Conservation (phyloP, 2,113 vertebrate species). For the Salvelinus sp. region DNA sequence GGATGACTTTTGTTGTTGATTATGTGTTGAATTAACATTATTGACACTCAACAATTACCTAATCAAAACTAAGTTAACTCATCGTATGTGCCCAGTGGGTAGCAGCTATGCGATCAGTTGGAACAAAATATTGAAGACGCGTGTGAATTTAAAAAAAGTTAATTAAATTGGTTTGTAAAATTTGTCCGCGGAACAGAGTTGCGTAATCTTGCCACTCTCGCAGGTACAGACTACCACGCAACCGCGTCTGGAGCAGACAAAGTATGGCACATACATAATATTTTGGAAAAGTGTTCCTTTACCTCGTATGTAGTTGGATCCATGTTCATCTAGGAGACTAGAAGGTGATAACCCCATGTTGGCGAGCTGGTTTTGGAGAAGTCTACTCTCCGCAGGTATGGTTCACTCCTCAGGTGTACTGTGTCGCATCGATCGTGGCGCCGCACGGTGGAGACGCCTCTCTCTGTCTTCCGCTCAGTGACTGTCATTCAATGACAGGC, state of each 20-base stretch:
- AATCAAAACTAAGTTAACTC: no score
- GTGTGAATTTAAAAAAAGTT: neutral
- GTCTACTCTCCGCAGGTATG: constrained; percentile 39
- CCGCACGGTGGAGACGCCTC: neutral
- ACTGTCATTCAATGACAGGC: constrained; percentile 25
- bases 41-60: no score
- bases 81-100: no score
- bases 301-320: constrained; percentile 85
- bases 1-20: no score
- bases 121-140: neutral
- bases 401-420: constrained; percentile 44
- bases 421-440: constrained; percentile 11
- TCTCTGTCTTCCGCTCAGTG: neutral
- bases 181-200: neutral
- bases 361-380: constrained; percentile 12
- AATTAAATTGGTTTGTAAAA: neutral
- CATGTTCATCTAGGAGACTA: constrained; percentile 84
- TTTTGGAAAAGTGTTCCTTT: constrained; percentile 15
- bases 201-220: rapidly evolving
- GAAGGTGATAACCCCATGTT: constrained; percentile 84
- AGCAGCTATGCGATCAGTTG: neutral
- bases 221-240: neutral
- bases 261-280: neutral
- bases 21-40: no score
- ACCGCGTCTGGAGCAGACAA: neutral